These are phyloP conservation scores for Loriculus beryllinus DNA, from an alignment of 2,797 vertebrate genomes.

Conservation along the genomic window DNA sequence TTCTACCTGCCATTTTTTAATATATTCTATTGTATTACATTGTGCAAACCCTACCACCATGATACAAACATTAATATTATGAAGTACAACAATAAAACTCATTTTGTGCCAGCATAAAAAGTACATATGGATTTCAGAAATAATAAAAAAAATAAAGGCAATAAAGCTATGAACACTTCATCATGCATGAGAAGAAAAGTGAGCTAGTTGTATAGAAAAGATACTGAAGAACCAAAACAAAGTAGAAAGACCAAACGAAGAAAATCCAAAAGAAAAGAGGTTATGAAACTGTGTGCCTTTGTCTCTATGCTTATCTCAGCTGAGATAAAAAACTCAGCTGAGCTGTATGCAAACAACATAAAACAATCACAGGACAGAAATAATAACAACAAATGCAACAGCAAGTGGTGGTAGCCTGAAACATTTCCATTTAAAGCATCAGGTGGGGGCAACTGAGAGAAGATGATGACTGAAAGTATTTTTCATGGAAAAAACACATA, in stretches of 20 bases:
- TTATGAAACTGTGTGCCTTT: not conserved
- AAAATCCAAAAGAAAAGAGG: not conserved
- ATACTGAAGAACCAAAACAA: not conserved
- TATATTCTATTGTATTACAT: slow-evolving; percentile 33
- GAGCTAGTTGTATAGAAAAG: not conserved
- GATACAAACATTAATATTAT: slow-evolving; percentile 63
- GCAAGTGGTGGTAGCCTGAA: not conserved
- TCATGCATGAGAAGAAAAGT: not conserved
- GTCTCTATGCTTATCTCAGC: not conserved
- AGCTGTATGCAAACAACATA: not conserved
- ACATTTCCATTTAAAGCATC: not conserved
- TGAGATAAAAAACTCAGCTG: not conserved
- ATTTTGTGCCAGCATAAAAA: slow-evolving; percentile 40
- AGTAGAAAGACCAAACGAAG: not conserved
- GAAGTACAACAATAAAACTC: slow-evolving; percentile 55
- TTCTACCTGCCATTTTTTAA: slow-evolving; percentile 20
- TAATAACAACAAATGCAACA: not conserved
- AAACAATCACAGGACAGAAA: not conserved
- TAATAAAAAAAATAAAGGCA: not conserved
- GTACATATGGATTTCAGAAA: not conserved
- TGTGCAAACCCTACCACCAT: slow-evolving; percentile 36
- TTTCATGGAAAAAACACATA: not conserved
- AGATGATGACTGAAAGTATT: not conserved
- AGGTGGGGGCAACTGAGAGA: not conserved
- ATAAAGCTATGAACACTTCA: not conserved